phyloP scores from a whole-genome alignment of 2,113 vertebrate species.

The Ciconia maguari region DNA sequence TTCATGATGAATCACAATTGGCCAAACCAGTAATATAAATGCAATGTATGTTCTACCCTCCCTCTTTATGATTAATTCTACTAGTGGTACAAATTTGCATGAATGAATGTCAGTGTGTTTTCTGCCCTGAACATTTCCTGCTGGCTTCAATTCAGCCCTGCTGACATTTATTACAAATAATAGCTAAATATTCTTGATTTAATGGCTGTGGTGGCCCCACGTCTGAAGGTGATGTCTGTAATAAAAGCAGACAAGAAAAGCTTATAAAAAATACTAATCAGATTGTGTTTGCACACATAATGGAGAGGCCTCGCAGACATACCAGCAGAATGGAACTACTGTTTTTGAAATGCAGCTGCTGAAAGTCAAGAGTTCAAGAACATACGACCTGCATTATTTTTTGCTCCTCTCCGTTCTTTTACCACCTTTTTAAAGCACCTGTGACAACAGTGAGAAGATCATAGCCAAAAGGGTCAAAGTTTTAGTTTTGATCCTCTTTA shows the following conservation, averaged over 20 bases:
- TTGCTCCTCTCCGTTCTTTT: slow-evolving; percentile 35
- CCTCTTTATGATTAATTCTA: slow-evolving; percentile 75
- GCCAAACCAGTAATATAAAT: slow-evolving; percentile 69
- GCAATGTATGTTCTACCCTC: slow-evolving; percentile 48
- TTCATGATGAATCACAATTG: slow-evolving; percentile 61
- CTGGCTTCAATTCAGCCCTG: slow-evolving; percentile 75
- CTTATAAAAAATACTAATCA: slow-evolving; percentile 76
- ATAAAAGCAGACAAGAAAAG: slow-evolving; percentile 75
- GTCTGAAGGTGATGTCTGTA: slow-evolving; percentile 78
- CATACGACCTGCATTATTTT: slow-evolving; percentile 29
- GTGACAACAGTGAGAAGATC: neutral
- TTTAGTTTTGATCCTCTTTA: slow-evolving; percentile 30
- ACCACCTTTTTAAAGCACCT: slow-evolving; percentile 27
- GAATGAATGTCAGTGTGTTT: slow-evolving; percentile 82
- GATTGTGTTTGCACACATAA: slow-evolving; percentile 74
- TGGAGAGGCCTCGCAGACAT: slow-evolving; percentile 37
- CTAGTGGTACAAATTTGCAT: slow-evolving; percentile 77
- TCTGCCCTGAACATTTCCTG: slow-evolving; percentile 77
- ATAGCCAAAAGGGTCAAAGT: slow-evolving; percentile 20
- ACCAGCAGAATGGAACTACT: slow-evolving; percentile 43
- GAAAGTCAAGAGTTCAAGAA: slow-evolving; percentile 71
- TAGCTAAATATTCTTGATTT: slow-evolving; percentile 83
- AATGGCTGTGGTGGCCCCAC: slow-evolving; percentile 67
- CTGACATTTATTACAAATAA: slow-evolving; percentile 86
- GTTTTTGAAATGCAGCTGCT: slow-evolving; percentile 68